phyloP scores from a whole-genome alignment of 2,113 vertebrate species.

The Astatotilapia flaviijosephi region DNA sequence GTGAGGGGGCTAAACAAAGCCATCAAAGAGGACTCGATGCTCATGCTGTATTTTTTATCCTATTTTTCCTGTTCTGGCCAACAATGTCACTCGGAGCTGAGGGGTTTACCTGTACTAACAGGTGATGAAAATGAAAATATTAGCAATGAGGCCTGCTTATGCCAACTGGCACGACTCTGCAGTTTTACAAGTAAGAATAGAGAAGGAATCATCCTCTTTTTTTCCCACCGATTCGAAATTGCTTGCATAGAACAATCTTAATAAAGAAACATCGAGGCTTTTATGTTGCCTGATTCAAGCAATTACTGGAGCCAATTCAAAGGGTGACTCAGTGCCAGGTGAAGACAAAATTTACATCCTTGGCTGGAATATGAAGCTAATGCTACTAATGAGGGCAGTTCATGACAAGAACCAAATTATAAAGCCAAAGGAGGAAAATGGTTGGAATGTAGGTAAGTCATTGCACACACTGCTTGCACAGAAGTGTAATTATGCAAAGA shows the following conservation, averaged over 20 bases:
- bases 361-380: slow-evolving; percentile 42
- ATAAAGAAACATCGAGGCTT: slow-evolving; percentile 38
- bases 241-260: background rate
- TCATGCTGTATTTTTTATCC: background rate
- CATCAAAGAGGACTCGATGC: background rate
- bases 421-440: slow-evolving; percentile 32
- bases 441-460: slow-evolving; percentile 3
- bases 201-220: background rate
- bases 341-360: slow-evolving; percentile 49
- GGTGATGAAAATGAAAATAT: slow-evolving; percentile 13
- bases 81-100: background rate
- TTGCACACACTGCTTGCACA: slow-evolving; percentile 10
- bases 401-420: slow-evolving; percentile 49
- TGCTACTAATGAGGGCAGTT: slow-evolving; percentile 52
- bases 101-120: slow-evolving; percentile 4
- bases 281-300: slow-evolving; percentile 40
- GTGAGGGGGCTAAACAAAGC: background rate
- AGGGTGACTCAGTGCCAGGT: slow-evolving; percentile 35
- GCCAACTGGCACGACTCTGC: background rate
- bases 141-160: background rate
- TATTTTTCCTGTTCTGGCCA: background rate
- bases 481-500: slow-evolving; percentile 7
- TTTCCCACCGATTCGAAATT: background rate
- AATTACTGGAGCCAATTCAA: slow-evolving; percentile 42
- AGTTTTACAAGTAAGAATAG: background rate